A percentile compares a stretch with the other conserved stretches of the same genome.
phyloP scores from a whole-genome alignment of 2,888 invertebrate genomes.

The Drosophila helvetica region DNA sequence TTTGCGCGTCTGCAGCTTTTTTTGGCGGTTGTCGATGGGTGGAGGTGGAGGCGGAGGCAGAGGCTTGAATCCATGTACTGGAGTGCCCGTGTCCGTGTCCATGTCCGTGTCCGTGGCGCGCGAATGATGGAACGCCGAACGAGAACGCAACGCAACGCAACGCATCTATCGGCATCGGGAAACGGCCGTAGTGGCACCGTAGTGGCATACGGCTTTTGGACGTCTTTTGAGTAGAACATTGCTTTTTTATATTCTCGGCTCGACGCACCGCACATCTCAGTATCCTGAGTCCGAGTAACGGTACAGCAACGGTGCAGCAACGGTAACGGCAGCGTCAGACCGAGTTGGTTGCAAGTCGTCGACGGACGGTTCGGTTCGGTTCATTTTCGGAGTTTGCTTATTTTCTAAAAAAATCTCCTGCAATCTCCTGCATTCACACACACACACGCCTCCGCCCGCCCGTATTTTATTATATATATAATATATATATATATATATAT shows the following conservation, averaged over 20 bases:
- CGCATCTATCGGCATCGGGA: slow-evolving; percentile 80
- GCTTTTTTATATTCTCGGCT: slow-evolving; percentile 82
- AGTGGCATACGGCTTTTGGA: slow-evolving; percentile 83
- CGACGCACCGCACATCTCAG: slow-evolving; percentile 62
- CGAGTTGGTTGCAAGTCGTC: slow-evolving; percentile 78
- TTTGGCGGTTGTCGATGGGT: slow-evolving; percentile 57
- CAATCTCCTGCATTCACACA: slow-evolving; percentile 44
- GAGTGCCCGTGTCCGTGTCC: slow-evolving; percentile 53
- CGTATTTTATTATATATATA: slow-evolving; percentile 73
- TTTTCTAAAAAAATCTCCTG: slow-evolving; percentile 72
- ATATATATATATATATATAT: slow-evolving; percentile 19
- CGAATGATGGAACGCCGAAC: slow-evolving; percentile 81
- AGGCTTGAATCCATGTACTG: slow-evolving; percentile 44
- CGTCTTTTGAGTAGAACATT: slow-evolving; percentile 83
- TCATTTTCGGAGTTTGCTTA: slow-evolving; percentile 79
- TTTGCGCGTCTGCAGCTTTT: slow-evolving; percentile 68
- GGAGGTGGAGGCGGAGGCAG: slow-evolving; percentile 5
- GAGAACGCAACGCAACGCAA: slow-evolving; percentile 34
- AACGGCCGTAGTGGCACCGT: slow-evolving; percentile 77
- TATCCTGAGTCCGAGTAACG: slow-evolving; percentile 25
- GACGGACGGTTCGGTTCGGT: slow-evolving; percentile 66
- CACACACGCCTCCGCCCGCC: slow-evolving; percentile 55
- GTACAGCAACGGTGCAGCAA: slow-evolving; percentile 37
- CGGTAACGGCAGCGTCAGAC: slow-evolving; percentile 58
- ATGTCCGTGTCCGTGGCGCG: slow-evolving; percentile 55